Evolutionary conservation across 2,888 invertebrate species (phyloP), one percentile per base, ranked within the genome.

Genomic region (Gandaritis pyraliata): DNA sequence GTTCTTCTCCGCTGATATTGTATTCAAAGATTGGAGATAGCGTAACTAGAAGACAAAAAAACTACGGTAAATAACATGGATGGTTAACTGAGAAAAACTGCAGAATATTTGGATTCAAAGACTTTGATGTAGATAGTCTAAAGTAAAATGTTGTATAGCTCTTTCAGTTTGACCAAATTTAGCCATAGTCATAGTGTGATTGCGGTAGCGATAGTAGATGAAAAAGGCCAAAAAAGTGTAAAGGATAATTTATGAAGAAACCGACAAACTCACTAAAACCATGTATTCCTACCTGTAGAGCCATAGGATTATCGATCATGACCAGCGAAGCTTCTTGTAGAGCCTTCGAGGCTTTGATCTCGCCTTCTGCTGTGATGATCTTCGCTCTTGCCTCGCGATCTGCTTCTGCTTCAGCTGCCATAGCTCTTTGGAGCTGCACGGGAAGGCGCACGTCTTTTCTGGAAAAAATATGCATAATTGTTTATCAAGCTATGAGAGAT

Each of bases 1-100:
- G 86, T 98, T 98, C 90, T 98, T 98, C 89, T 98, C 98, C 0
- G 97, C 96, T 0, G 98, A 97, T 84, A 98, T 98, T 58, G 96
- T 96, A 89, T 94, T 97, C 60, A 98, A 90, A 0, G 98, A 98
- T 91, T 98, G 98, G 43, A 97, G 92, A 82, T 97, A 97, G n/a
- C 97, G 94, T 64, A 96, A 80, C 96, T 96, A 87, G 61, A 93
- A 94, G 65, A 60, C 33, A 57, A 59, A n/a, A 51, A 10, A 18
- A 8, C 10, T 5, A 33, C 0, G 7, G 10, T 15, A 6, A 33
- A 8, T 33, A 8, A 33, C 2, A 33, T 33, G 33, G 10, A 33
- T 11, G 8, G 33, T 1, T 6, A 23, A 23, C 23, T 23, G 8
- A 33, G 10, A 33, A 33, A 33, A 5, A 33, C 5, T 8, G 8